Evolutionary conservation across 1,140 invertebrate genomes (phyloP), one percentile per base, ranked within the genome.

Genomic region (Homalodisca vitripennis): DNA sequence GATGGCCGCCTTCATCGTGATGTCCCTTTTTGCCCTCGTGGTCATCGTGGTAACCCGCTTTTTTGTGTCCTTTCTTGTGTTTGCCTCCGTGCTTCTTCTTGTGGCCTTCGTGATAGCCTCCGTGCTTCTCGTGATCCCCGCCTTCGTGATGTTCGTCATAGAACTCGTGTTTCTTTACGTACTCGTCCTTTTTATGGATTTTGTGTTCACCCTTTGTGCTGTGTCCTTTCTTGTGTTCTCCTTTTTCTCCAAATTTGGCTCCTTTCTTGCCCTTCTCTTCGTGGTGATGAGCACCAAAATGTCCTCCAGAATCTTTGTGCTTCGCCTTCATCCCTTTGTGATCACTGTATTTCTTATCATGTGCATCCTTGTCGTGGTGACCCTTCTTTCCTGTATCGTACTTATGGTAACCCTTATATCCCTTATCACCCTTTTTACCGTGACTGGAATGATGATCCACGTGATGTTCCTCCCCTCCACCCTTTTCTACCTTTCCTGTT

Each of bases 151-250:
- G 85, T 74, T 90, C 88, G 71, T 90, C 88, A 71, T 87, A 89
- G 81, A 90, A 90, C 73, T 89, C 86, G 13, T 88, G 84, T 70
- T 87, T 88, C 77, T 89, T 90, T 71, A 88, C 85, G 73, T 89
- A 90, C 73, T 89, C 88, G 69, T 90, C 87, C 76, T 89, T 89
- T 75, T 89, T 89, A 74, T 88, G 87, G 30, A 89, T 84, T 72
- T 87, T 88, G 73, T 89, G 88, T 72, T 86, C 85, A 6, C 88
- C 88, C 76, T 89, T 88, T 0, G 88, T 89, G 74, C 84, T 88
- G 77, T 89, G 86, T 0, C 88, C 88, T 77, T 90, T 89, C 14
- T 85, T 84, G 69, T 89, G 87, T 73, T 88, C 84, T 0, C 86
- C 88, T 0, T 85, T 82, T 74, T 89, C 87, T 31, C 83, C 83